Conservation (phyloP, 1,140 invertebrate species). For the Agrypnia vestita region DNA sequence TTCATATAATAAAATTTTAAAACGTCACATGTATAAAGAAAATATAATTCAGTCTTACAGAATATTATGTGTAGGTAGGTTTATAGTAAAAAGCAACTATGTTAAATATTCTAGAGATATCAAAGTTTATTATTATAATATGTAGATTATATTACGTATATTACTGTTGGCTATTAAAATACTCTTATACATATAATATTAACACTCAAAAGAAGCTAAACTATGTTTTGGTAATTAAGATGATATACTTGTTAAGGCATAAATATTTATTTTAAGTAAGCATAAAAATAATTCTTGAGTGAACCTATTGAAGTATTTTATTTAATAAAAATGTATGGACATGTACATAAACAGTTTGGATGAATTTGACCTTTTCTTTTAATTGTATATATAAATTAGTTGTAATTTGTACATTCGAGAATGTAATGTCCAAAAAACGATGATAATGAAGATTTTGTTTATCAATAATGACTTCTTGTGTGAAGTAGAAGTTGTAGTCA, state of each 20-base stretch:
- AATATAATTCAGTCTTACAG: too few relatives aligned
- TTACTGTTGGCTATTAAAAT: too few relatives aligned
- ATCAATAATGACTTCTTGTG: conserved; percentile 4
- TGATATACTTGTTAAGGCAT: conserved; percentile 4
- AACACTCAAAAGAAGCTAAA: too few relatives aligned
- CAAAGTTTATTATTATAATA: too few relatives aligned
- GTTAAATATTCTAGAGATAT: too few relatives aligned
- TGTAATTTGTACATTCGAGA: conserved; percentile 5
- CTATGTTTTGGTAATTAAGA: conserved; percentile 13
- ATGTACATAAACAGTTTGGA: conserved; percentile 43
- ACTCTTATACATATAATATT: too few relatives aligned
- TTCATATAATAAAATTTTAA: too few relatives aligned
- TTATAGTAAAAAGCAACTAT: too few relatives aligned
- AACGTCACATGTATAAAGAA: too few relatives aligned
- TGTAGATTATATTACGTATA: too few relatives aligned
- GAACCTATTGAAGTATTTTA: conserved; percentile 49
- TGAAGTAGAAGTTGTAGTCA: conserved; percentile 39
- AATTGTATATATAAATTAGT: conserved; percentile 30
- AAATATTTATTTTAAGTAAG: conserved; percentile 31
- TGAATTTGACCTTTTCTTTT: conserved; percentile 29
- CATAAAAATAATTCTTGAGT: conserved; percentile 36
- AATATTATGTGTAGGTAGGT: too few relatives aligned
- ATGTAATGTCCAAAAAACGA: too few relatives aligned
- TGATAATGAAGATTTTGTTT: conserved; percentile 9
- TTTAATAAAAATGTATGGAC: conserved; percentile 24